Percentiles rank a stretch among this genome's conserved stretches.
phyloP scores from a whole-genome alignment of 2,113 vertebrate species.

The Bufo bufo region DNA sequence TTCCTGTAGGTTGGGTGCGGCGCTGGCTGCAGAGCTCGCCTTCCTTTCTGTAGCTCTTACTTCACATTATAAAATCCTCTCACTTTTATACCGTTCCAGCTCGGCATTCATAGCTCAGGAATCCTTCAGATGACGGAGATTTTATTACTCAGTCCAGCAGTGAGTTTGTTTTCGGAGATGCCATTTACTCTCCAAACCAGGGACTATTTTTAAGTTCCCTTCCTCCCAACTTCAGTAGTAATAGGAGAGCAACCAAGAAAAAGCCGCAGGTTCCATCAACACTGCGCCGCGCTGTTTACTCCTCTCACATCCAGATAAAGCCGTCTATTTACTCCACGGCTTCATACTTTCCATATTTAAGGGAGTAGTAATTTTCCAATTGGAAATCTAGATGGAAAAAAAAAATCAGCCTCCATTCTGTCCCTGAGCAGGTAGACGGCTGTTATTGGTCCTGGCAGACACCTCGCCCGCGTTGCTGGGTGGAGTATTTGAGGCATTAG shows the following conservation, averaged over 20 bases:
- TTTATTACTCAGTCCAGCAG: conserved; percentile 15
- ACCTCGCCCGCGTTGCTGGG: neutral
- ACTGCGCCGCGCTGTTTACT: conserved; percentile 22
- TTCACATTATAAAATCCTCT: conserved; percentile 10
- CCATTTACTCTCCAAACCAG: conserved; percentile 3
- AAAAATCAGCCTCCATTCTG: neutral
- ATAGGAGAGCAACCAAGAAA: conserved; percentile 38
- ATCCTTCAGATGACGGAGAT: conserved; percentile 19
- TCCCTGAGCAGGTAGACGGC: neutral
- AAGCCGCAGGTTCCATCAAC: conserved; percentile 53
- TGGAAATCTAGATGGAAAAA: neutral
- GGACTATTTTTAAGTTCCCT: conserved; percentile 9
- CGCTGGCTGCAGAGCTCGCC: neutral
- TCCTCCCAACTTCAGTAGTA: conserved; percentile 38
- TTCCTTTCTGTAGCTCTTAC: neutral
- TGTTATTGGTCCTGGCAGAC: conserved; percentile 3
- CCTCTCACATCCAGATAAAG: conserved; percentile 26
- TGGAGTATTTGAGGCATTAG: conserved; percentile 14
- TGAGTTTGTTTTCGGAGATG: conserved; percentile 40
- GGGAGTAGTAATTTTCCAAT: neutral
- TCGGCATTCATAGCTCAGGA: conserved; percentile 22
- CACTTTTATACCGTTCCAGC: conserved; percentile 9
- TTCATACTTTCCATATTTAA: conserved; percentile 27
- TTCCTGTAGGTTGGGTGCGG: conserved; percentile 14
- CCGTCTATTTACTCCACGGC: conserved; percentile 15